Evolutionary conservation across 2,888 invertebrate genomes (phyloP), one percentile per base, ranked within the genome.

Genomic region (Timema cristinae): DNA sequence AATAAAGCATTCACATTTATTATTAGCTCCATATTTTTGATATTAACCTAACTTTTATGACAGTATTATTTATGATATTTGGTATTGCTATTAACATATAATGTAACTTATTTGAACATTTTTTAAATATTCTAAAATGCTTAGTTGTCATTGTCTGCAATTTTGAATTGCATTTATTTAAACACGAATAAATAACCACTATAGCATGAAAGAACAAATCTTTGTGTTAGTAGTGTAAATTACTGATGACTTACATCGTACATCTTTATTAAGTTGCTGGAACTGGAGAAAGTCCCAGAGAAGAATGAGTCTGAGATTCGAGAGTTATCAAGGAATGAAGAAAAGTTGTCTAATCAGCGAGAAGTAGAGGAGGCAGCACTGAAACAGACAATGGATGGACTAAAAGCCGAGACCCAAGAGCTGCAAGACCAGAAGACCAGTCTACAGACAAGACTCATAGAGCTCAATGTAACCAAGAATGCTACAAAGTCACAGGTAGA

Each of bases 231-330:
- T 7, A 6, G 16, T 6, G 16, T 8, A 56, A 5, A 7, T 2
- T 13, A 54, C 54, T 54, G n/a, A 54, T 54, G n/a, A 54, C 54
- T 54, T 54, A 4, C 32, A 32, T 32, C 4, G 32, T 32, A 32
- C 32, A 32, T 32, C 32, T 32, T 4, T 70, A 75, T 71, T 47
- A 67, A 78, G 77, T 71, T 77, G 54, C 68, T 70, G 16, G 88
- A 90, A 67, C 80, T 91, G 16, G 80, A 85, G 75, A 85, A 84
- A 73, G 80, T 90, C 7, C 96, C 96, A 0, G 90, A 90, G 51
- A 91, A 92, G 79, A 92, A 91, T 81, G 84, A 84, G 73, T 85
- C 87, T 74, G 91, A 92, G 78, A 91, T 93, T 67, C 84, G 85
- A 78, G 86, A 90, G 78, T 87, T 88, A 81, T 84, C 91, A 82